phyloP scores from a whole-genome alignment of 2,797 vertebrate genomes.

The Onychomys leucogaster region DNA sequence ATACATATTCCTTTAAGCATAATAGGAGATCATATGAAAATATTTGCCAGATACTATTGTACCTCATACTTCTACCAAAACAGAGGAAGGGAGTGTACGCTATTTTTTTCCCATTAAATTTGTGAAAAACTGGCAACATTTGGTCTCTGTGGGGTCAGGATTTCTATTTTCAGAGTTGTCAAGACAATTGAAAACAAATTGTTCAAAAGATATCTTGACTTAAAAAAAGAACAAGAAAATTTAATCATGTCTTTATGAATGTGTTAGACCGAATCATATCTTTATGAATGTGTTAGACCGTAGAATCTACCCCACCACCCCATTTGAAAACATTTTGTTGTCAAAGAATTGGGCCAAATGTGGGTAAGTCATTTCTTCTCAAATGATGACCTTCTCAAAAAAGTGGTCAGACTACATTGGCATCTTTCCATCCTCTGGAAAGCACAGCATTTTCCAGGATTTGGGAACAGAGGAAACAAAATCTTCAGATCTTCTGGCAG shows the following conservation, averaged over 20 bases:
- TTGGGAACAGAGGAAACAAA: slow-evolving; percentile 24
- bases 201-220: not conserved
- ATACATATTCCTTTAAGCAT: slow-evolving; percentile 29
- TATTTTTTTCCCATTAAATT: not conserved
- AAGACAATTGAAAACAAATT: slow-evolving; percentile 43
- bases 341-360: not conserved
- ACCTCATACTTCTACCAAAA: not conserved
- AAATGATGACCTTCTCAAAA: not conserved
- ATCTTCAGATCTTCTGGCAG: not conserved
- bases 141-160: not conserved
- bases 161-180: slow-evolving; percentile 38
- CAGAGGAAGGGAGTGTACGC: not conserved
- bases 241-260: not conserved
- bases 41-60: not conserved
- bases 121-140: not conserved
- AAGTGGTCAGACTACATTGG: not conserved
- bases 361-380: not conserved
- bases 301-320: not conserved
- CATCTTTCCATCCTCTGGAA: not conserved
- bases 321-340: not conserved
- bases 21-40: not conserved
- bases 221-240: not conserved
- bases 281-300: not conserved
- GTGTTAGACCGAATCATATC: not conserved
- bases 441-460: not conserved